A percentile compares a stretch with the other conserved stretches of the same genome.
These are phyloP conservation scores for Plutomurus gul DNA, from an alignment of 1,140 invertebrate species.

Conservation along the genomic window DNA sequence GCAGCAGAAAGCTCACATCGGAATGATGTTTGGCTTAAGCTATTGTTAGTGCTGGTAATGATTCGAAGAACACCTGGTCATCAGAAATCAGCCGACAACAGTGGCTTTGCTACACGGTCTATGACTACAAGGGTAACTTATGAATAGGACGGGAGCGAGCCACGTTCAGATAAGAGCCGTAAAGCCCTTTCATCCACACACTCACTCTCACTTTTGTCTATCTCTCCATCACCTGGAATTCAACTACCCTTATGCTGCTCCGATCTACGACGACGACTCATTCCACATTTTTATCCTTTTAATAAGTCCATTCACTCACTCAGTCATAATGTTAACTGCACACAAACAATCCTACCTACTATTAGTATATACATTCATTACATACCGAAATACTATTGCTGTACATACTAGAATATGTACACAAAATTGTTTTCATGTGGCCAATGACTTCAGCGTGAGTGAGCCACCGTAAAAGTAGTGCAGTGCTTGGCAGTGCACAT, in stretches of 20 bases:
- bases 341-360: not conserved
- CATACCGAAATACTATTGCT: not conserved
- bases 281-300: conserved; percentile 18
- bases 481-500: too few relatives aligned
- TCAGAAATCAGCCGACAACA: not conserved
- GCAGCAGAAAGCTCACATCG: too few relatives aligned
- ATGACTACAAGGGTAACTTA: not conserved
- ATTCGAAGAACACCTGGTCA: conserved; percentile 1
- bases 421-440: too few relatives aligned
- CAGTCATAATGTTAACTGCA: not conserved
- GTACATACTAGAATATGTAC: too few relatives aligned
- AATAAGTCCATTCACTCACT: conserved; percentile 10
- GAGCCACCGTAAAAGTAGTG: not conserved
- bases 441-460: not conserved
- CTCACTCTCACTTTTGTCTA: conserved; percentile 25
- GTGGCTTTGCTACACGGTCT: not conserved
- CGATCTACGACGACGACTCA: conserved; percentile 8
- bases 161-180: conserved; percentile 13
- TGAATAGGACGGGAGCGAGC: conserved; percentile 18
- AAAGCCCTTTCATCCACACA: not conserved
- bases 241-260: not conserved
- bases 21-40: not conserved
- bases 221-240: conserved; percentile 5
- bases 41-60: too few relatives aligned
- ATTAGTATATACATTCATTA: not conserved